Evolutionary conservation across 2,797 vertebrate species (phyloP), one percentile per base, ranked within the genome.

Genomic region (Falco berigora): DNA sequence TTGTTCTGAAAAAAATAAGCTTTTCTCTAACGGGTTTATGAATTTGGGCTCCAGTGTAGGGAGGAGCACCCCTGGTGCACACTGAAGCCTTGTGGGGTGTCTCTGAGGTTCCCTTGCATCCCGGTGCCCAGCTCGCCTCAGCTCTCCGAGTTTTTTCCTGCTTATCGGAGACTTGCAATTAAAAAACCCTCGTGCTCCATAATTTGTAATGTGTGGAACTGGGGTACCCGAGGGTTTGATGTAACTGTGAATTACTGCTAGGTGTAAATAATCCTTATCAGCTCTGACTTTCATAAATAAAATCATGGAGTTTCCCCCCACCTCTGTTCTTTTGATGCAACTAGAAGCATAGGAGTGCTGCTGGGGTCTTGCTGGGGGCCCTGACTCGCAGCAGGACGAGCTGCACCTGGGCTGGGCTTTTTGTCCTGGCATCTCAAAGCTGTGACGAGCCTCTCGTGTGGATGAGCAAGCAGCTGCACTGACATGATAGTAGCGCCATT

Each of bases 221-320:
- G n/a, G 28, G 55, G 34, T 72, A 75, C 62, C 21, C 9, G 15
- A 44, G 32, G 38, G 14, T 59, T 71, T 81, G 66, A 14, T 77
- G 28, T 38, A 50, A 58, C n/a, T 67, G 10, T 55, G 62, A 50
- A 18, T 86, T 84, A 46, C 18, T 86, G 17, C 58, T 84, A 28
- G 22, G 28, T 78, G 58, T 72, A 78, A 92, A 68, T 59, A 78
- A 75, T 52, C 64, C 44, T 88, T 22, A 32, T 12, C 38, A 38
- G 23, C 66, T 53, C 23, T 80, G n/a, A 27, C 16, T 72, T 67
- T 49, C 3, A 17, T 38, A 52, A 73, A 30, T 32, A 28, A 19
- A 87, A 22, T 3, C 0, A 13, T 25, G 63, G 19, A 1, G 75
- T 83, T 71, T 71, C 8, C 47, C 38, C 4, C 0, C 2, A 2